phyloP scores from a whole-genome alignment of 2,797 vertebrate species.

The Helostoma temminkii region DNA sequence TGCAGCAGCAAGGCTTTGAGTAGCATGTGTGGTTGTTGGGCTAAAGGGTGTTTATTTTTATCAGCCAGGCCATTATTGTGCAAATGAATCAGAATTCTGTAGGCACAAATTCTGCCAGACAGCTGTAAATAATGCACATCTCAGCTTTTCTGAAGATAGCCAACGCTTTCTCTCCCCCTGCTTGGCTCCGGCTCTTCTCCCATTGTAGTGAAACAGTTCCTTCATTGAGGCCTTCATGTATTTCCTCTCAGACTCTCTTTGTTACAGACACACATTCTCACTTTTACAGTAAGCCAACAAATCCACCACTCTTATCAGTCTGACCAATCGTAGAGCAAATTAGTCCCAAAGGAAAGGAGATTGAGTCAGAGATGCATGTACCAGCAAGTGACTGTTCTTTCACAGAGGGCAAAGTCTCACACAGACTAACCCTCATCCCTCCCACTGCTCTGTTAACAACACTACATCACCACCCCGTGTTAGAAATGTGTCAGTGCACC shows the following conservation, averaged over 20 bases:
- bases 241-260: slow-evolving; percentile 41
- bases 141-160: slow-evolving; percentile 44
- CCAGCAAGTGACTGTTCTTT: slow-evolving; percentile 42
- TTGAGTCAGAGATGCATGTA: slow-evolving; percentile 46
- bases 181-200: slow-evolving; percentile 43
- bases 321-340: slow-evolving; percentile 14
- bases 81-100: slow-evolving; percentile 1
- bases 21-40: not conserved
- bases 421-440: not conserved
- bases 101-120: slow-evolving; percentile 3
- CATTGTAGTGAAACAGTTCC: slow-evolving; percentile 60
- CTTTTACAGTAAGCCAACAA: slow-evolving; percentile 57
- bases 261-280: slow-evolving; percentile 40
- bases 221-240: slow-evolving; percentile 56
- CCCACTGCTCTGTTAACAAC: slow-evolving; percentile 8
- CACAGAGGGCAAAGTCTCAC: slow-evolving; percentile 62
- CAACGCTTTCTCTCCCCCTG: slow-evolving; percentile 50
- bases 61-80: slow-evolving; percentile 4
- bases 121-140: slow-evolving; percentile 8
- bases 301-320: slow-evolving; percentile 63
- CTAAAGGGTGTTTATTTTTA: slow-evolving; percentile 13
- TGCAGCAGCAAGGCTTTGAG: slow-evolving; percentile 4
- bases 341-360: slow-evolving; percentile 26
- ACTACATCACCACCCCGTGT: slow-evolving; percentile 51
- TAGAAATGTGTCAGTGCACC: slow-evolving; percentile 40